phyloP scores from a whole-genome alignment of 1,140 invertebrate genomes.

The Calliopsis andreniformis region DNA sequence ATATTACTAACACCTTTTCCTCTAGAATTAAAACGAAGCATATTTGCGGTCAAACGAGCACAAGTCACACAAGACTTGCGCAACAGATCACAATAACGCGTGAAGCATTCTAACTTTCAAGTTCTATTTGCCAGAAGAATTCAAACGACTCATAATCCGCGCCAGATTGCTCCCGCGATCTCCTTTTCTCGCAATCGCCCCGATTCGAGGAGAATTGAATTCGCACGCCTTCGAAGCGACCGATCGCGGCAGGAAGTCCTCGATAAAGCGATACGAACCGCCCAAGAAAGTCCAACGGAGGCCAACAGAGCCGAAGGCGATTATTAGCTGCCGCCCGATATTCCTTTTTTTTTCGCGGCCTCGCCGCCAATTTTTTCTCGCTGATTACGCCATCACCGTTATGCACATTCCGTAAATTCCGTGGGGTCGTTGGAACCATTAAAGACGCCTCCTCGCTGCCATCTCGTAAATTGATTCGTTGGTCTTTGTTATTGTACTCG shows the following conservation, averaged over 20 bases:
- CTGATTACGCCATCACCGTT: constrained; percentile 63
- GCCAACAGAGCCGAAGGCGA: constrained; percentile 15
- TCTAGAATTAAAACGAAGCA: too few relatives aligned
- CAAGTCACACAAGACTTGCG: too few relatives aligned
- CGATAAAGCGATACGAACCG: constrained; percentile 35
- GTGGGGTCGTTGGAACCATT: constrained; percentile 52
- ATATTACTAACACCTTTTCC: too few relatives aligned
- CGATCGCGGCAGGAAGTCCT: neutral
- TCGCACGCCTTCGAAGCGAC: neutral
- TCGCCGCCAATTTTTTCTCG: constrained; percentile 49
- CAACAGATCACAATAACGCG: too few relatives aligned
- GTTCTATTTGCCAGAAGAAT: too few relatives aligned
- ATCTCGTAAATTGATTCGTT: constrained; percentile 1
- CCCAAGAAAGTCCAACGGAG: constrained; percentile 30
- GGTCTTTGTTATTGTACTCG: neutral
- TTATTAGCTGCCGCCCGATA: constrained; percentile 40
- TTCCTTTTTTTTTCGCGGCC: constrained; percentile 8
- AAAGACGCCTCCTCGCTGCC: constrained; percentile 28
- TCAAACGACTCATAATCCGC: too few relatives aligned
- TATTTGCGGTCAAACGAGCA: too few relatives aligned
- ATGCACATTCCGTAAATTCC: constrained; percentile 63
- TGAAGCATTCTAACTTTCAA: too few relatives aligned
- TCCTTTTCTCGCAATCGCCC: neutral
- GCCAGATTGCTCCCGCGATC: neutral
- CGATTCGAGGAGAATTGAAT: constrained; percentile 45